Evolutionary conservation across 2,113 vertebrate species (phyloP), one percentile per base, ranked within the genome.

Genomic region (Microtus pennsylvanicus): DNA sequence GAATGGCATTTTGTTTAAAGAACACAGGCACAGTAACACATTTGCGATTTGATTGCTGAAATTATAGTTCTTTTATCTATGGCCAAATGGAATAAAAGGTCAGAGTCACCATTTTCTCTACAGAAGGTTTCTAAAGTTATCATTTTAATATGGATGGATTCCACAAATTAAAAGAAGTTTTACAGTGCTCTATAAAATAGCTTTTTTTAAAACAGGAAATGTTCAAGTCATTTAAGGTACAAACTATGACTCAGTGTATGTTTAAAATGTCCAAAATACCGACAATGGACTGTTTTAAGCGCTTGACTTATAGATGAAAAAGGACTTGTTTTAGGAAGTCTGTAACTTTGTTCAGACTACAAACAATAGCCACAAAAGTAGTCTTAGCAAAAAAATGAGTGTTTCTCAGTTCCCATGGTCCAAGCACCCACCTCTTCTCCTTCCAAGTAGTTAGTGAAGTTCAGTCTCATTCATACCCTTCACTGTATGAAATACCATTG

Each of bases 11-110:
- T 94, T 90, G 33, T 58, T 85, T 50, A 77, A 92, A 95, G 87
- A 94, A 96, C 97, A 95, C 1, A 42, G 42, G 72, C 58, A 96
- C 50, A 87, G 82, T 75, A 93, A 94, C 58, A 93, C 70, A 92
- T 85, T 91, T 91, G 63, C 7, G 35, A 95, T 90, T 92, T 96
- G 93, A 96, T 24, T 93, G 33, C 87, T 87, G 50, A 94, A 97
- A 98, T 95, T 94, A 93, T 24, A 81, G 78, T 76, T 65, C 75
- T 96, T 50, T 90, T 94, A 67, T 89, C 90, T 24, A 72, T 92
- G 90, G 75, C 76, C 87, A 97, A 95, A 93, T 95, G 75, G 80
- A 93, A 97, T 72, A 93, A 95, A 97, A 97, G 93, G 93, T 97
- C 94, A 96, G 77, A 93, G 78, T 95, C 69, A 95, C 92, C 87